Evolutionary conservation across 2,797 vertebrate genomes (phyloP).

Genomic region (Gymnothorax reevesii): DNA sequence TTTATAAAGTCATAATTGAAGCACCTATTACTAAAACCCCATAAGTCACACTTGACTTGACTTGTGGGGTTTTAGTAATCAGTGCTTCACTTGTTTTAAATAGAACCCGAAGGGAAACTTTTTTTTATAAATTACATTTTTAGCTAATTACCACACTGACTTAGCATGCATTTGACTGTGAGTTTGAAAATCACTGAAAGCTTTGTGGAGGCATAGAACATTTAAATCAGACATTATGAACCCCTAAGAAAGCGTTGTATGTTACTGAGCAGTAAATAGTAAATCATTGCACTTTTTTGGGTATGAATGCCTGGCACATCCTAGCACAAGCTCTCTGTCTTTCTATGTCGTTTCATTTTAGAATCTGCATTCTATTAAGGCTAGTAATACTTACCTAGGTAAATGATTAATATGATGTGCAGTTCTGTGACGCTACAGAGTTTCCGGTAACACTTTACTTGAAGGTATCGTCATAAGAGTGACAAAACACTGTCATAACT

Average conservation of each 20-base stretch:
- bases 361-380: neutral
- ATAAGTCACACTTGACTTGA: too few species aligned
- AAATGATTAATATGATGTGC: slow-evolving; percentile 1
- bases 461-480: too few species aligned
- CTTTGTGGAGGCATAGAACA: neutral
- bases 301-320: neutral
- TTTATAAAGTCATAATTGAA: too few species aligned
- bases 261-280: neutral
- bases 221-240: neutral
- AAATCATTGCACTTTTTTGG: neutral
- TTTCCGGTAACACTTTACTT: too few species aligned
- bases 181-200: neutral
- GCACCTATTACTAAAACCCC: too few species aligned
- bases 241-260: neutral
- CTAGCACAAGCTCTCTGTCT: neutral
- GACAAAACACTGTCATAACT: too few species aligned
- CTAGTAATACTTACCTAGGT: neutral
- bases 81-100: too few species aligned
- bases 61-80: too few species aligned
- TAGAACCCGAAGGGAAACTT: neutral
- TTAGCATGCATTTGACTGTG: neutral
- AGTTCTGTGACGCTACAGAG: slow-evolving; percentile 20
- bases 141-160: neutral
- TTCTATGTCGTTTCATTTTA: neutral
- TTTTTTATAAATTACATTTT: neutral